Base-by-base conservation (phyloP, 92 coral and sea anemone species). In the Pocillopora grandis region DNA sequence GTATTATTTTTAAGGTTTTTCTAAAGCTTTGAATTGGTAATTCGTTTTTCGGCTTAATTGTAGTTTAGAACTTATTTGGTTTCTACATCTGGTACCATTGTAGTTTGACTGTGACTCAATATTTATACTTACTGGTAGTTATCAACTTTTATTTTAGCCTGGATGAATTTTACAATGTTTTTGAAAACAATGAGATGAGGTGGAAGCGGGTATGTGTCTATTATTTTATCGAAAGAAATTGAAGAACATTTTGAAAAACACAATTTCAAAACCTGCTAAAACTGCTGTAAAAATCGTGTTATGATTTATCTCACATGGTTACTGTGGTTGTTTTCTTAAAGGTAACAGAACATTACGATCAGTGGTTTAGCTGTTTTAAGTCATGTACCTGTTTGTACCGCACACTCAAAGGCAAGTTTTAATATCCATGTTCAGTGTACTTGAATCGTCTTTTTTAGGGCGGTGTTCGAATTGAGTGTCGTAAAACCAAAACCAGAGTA, bases 141-240 rank as follows among this genome's bases (percentile, higher is more conserved):
- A 33, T 69, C 58, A 36, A 48, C 23, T 69, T 68, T 69, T 23
- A 33, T 31, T 55, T 2, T 87, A 95, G 98, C 60, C 77, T 94
- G 85, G 49, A 42, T 42, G 94, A 95, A 58, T 92, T 95, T 85
- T 91, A 91, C 36, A 83, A 90, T 37, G 87, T 95, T 55, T 95
- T 89, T 87, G 96, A 92, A 58, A 92, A 87, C 74, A 94, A 86
- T 77, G 91, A 92, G 60, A 86, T 95, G 72, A 88, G 87, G 35
- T 95, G 98, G 98, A 91, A 84, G 52, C 90, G 86, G 89, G 98
- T 95, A 91, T 48, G 86, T 81, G 18, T 12, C 20, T 11, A n/a
- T 14, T 1, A 23, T 2, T 14, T 67, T 2, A 27, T 16, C n/a
- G 0, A 6, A 18, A 62, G 19, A 62, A 62, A 13, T 13, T 5